A percentile compares a stretch with the other conserved stretches of the same genome.
phyloP scores from a whole-genome alignment of 2,888 invertebrate genomes.

The Hoplodrina blanda region DNA sequence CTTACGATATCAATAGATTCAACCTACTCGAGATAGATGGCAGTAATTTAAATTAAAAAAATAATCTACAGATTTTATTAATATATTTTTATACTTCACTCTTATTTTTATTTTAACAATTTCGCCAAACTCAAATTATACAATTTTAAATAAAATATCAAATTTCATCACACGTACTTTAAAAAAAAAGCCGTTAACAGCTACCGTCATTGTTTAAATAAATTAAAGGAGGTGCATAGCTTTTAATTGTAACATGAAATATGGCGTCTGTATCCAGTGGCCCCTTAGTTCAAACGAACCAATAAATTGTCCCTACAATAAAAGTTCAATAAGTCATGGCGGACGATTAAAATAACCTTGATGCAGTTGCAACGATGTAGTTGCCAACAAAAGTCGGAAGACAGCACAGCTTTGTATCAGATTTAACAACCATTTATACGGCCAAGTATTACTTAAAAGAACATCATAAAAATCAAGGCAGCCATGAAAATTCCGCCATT shows the following conservation, averaged over 20 bases:
- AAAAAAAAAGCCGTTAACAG: not conserved
- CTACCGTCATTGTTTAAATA: not conserved
- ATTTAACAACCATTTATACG: conserved; percentile 43
- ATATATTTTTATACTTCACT: too few species aligned
- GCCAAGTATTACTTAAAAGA: conserved; percentile 32
- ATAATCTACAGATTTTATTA: not conserved
- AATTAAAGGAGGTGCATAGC: conserved; percentile 6
- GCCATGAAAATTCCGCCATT: conserved; percentile 45
- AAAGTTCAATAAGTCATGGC: conserved; percentile 73
- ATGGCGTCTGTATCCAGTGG: conserved; percentile 23
- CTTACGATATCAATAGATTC: conserved; percentile 1
- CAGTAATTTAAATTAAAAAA: conserved; percentile 5
- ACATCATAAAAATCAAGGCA: conserved; percentile 46
- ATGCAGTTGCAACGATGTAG: conserved; percentile 73
- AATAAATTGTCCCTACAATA: conserved; percentile 64
- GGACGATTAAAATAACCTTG: conserved; percentile 83
- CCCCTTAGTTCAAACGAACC: conserved; percentile 48
- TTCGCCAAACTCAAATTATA: not conserved
- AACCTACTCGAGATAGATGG: conserved; percentile 28
- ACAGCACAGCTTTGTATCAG: conserved; percentile 57
- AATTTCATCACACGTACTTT: too few species aligned
- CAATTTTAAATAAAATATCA: not conserved
- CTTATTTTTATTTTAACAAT: too few species aligned
- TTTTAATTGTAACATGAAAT: conserved; percentile 26
- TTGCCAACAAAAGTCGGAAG: conserved; percentile 76